Percentiles rank a stretch among this genome's conserved stretches.
phyloP scores from a whole-genome alignment of 2,888 invertebrate species.

The Deroplatys truncata region DNA sequence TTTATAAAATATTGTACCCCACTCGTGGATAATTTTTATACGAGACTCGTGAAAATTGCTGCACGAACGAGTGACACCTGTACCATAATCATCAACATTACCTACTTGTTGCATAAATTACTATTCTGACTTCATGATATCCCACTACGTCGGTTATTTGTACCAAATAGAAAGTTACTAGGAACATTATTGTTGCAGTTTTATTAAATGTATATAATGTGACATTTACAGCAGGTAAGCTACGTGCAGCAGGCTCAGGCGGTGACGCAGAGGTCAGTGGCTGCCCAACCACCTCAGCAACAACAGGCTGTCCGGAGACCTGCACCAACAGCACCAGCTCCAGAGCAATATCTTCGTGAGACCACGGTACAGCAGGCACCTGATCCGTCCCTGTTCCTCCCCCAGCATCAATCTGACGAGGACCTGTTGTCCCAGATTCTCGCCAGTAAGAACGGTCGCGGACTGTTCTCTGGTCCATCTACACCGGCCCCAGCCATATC shows the following conservation, averaged over 20 bases:
- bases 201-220: too few species aligned
- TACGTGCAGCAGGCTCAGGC: background rate
- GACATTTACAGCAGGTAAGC: background rate
- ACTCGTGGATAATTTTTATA: too few species aligned
- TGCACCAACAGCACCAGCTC: background rate
- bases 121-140: too few species aligned
- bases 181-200: too few species aligned
- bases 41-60: too few species aligned
- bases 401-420: background rate
- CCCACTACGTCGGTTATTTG: too few species aligned
- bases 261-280: background rate
- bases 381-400: background rate
- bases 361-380: slow-evolving; percentile 14
- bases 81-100: too few species aligned
- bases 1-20: too few species aligned
- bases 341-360: slow-evolving; percentile 27
- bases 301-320: background rate
- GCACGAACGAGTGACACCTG: too few species aligned
- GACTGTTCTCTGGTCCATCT: background rate
- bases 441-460: slow-evolving; percentile 4
- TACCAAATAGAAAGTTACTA: too few species aligned
- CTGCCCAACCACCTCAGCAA: background rate
- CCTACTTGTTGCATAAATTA: too few species aligned
- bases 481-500: background rate
- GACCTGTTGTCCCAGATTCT: slow-evolving; percentile 21